Base-by-base conservation (phyloP, 2,888 invertebrate genomes). In the Coelopa pilipes region DNA sequence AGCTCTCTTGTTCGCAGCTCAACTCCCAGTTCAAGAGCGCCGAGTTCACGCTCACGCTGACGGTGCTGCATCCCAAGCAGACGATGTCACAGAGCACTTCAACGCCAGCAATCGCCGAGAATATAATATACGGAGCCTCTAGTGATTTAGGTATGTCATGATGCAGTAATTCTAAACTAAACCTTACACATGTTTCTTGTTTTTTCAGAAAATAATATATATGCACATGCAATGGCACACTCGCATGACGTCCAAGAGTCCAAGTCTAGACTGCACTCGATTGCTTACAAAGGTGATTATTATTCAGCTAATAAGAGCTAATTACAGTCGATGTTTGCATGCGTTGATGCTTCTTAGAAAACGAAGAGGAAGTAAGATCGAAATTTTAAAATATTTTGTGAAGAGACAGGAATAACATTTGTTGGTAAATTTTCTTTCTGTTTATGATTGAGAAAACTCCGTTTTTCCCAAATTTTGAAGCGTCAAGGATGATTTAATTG, bases 11-110 rank as follows among this genome's bases (percentile, higher is more conserved):
- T 89, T 96, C 96, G 0, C 97, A 97, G 87, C 90, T 97, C 76
- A 96, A 94, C 88, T 97, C 97, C 3, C 90, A 97, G 68, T 97
- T 97, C 88, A 94, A 96, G 79, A 97, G 96, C 89, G 98, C 98
- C 88, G 97, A 98, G 89, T 96, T 98, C 86, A 93, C 96, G 72
- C 95, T 98, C 86, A 97, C 96, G 78, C 86, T 96, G 80, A 96
- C 96, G 0, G 96, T 97, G 66, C 93, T 96, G 76, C 97, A 97
- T 89, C 96, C 96, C 0, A 90, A 85, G 83, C 89, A 82, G 82
- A 89, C 60, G 90, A 92, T 83, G 91, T 71, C 78, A 1, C 81
- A 79, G 67, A 80, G 80, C 4, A 84, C 82, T 73, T 91, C 81
- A 90, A 90, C 87, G 88, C 90, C 79, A 77, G 92, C 92, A 4